Percentiles rank a stretch among this genome's conserved stretches.
Conservation (phyloP, 2,888 invertebrate genomes). For the Campopleginae sp. region DNA sequence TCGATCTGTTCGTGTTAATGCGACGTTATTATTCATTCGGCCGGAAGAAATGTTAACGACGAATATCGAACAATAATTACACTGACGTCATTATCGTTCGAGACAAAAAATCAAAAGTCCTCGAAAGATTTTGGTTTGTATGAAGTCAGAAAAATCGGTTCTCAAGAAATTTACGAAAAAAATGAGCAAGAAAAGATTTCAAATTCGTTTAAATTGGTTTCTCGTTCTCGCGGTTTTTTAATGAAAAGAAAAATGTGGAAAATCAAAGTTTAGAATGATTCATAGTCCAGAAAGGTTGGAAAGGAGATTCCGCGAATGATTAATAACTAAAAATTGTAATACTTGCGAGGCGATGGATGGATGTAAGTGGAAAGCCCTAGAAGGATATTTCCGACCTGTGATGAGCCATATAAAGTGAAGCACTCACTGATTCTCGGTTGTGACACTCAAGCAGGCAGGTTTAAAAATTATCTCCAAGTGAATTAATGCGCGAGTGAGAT, state of each 20-base stretch:
- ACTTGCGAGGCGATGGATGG: slow-evolving; percentile 41
- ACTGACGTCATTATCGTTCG: slow-evolving; percentile 46
- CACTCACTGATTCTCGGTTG: slow-evolving; percentile 19
- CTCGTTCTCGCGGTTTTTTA: not conserved
- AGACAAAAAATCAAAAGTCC: not conserved
- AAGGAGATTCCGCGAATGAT: slow-evolving; percentile 4
- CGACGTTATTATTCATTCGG: not conserved
- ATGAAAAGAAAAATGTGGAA: not conserved
- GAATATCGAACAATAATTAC: slow-evolving; percentile 2
- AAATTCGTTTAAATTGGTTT: not conserved
- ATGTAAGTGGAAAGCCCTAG: slow-evolving; percentile 46
- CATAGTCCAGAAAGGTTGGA: not conserved
- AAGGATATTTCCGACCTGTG: slow-evolving; percentile 51
- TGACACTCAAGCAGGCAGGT: slow-evolving; percentile 34
- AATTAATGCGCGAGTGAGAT: slow-evolving; percentile 9
- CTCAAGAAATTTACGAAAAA: no score
- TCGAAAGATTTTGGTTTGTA: not conserved
- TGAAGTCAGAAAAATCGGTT: no score
- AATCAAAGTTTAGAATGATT: slow-evolving; percentile 5
- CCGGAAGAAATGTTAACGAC: slow-evolving; percentile 26
- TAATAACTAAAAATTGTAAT: not conserved
- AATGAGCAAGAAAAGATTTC: not conserved
- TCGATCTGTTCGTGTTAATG: slow-evolving; percentile 41
- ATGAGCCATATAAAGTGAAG: slow-evolving; percentile 53
- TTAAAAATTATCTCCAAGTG: slow-evolving; percentile 1